phyloP scores from a whole-genome alignment of 2,113 vertebrate genomes.

The Baryphthengus martii region DNA sequence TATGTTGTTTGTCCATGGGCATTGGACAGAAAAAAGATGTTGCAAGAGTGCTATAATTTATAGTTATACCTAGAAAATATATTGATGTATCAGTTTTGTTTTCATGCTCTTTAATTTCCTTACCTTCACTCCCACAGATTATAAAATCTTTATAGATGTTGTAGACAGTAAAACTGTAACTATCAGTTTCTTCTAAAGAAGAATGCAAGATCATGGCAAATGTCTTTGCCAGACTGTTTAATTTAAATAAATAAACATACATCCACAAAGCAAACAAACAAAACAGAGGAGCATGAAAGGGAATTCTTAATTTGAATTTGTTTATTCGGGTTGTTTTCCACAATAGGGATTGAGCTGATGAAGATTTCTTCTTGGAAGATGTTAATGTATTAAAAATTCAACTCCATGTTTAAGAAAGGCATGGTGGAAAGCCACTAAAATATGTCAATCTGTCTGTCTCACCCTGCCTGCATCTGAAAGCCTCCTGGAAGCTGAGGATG shows the following conservation, averaged over 20 bases:
- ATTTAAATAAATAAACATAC: slow-evolving; percentile 18
- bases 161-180: slow-evolving; percentile 30
- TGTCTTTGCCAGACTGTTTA: neutral
- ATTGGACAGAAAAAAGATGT: neutral
- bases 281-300: neutral
- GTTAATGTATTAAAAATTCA: neutral
- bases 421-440: neutral
- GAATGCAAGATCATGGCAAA: neutral
- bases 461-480: neutral
- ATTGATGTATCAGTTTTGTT: slow-evolving; percentile 19
- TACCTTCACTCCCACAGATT: slow-evolving; percentile 7
- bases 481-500: neutral
- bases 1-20: neutral
- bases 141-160: slow-evolving; percentile 52
- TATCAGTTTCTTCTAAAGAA: neutral
- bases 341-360: neutral
- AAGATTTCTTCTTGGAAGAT: neutral
- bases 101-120: slow-evolving; percentile 49
- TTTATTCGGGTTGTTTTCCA: neutral
- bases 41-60: neutral
- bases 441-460: neutral
- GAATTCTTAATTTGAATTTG: neutral
- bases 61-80: slow-evolving; percentile 5
- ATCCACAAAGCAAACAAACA: neutral
- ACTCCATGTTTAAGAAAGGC: neutral